phyloP scores from a whole-genome alignment of 2,888 invertebrate species.

The Crepidodera aurea region DNA sequence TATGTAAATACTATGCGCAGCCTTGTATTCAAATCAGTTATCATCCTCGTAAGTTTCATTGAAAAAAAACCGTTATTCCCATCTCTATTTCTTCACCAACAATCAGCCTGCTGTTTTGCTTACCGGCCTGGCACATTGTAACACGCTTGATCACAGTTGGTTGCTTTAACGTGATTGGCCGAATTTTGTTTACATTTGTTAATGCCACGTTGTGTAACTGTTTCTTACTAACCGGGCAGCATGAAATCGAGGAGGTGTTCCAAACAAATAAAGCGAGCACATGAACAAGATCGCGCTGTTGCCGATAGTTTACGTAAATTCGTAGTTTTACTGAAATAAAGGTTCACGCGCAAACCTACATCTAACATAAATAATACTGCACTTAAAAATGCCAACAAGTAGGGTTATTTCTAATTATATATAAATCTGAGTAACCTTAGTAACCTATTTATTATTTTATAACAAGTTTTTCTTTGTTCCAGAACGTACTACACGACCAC shows the following conservation, averaged over 20 bases:
- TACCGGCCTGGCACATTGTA: background rate
- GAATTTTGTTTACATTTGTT: slow-evolving; percentile 36
- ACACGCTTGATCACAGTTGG: slow-evolving; percentile 9
- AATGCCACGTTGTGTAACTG: slow-evolving; percentile 40
- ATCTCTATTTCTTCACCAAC: no score
- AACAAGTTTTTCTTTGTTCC: slow-evolving; percentile 30
- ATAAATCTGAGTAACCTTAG: no score
- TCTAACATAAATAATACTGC: no score
- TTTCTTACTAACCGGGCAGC: slow-evolving; percentile 35
- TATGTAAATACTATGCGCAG: no score
- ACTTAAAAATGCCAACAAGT: no score
- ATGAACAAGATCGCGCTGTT: background rate
- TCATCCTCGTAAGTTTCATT: no score
- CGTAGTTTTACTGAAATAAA: background rate
- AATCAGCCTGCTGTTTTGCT: background rate
- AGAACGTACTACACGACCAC: slow-evolving; percentile 40
- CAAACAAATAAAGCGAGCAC: background rate
- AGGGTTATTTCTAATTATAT: no score
- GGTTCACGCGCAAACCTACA: no score
- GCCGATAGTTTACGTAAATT: background rate
- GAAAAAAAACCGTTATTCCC: no score
- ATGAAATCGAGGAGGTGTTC: slow-evolving; percentile 30
- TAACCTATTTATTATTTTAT: no score
- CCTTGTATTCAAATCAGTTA: no score
- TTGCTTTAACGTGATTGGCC: slow-evolving; percentile 20